Evolutionary conservation across 30 jellyfish, hydroid and myxozoan genomes (phyloP), one percentile per base, ranked within the genome.

Genomic region (Aurelia sp.): DNA sequence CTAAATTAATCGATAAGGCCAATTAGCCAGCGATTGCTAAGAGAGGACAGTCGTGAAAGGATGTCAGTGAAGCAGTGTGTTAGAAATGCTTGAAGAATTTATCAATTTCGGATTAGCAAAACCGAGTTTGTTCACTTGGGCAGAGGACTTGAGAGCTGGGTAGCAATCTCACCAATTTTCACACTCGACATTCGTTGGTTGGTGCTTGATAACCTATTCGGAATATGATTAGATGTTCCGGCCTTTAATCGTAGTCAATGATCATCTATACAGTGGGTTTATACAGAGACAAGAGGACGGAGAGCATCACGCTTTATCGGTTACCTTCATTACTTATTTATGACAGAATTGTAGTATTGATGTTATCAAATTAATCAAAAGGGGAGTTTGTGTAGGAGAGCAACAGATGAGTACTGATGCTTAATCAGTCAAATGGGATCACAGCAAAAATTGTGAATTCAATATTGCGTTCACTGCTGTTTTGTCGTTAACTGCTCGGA

Each of bases 1-100:
- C 44, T 78, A 72, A 50, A 73, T 71, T 70, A 59, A 70, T 23
- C 79, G 93, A 84, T 84, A 84, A 84, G 93, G 86, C 93, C 86
- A 84, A 84, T 84, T 84, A 84, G 87, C 81, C 64, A 23, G 30
- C 55, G 87, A 84, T 73, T 84, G 87, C 79, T 17, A 72, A 62
- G 81, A 22, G 79, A 71, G 82, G 17, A 76, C 62, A 81, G 66
- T 41, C 35, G 85, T 62, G 61, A 71, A 51, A 47, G 85, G 93
- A 84, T 84, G 93, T 84, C 93, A 71, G 81, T 71, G 74, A 72
- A 20, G 81, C 87, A 84, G 73, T 40, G 61, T 53, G 62, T 84
- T 62, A 82, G 93, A 71, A 74, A 84, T 84, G 93, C 76, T 84
- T 84, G 87, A 84, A 21, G 65, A 87, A 74, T 84, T 84, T 63